Evolutionary conservation across 2,888 invertebrate species (phyloP).

Genomic region (Dryococelus australis): DNA sequence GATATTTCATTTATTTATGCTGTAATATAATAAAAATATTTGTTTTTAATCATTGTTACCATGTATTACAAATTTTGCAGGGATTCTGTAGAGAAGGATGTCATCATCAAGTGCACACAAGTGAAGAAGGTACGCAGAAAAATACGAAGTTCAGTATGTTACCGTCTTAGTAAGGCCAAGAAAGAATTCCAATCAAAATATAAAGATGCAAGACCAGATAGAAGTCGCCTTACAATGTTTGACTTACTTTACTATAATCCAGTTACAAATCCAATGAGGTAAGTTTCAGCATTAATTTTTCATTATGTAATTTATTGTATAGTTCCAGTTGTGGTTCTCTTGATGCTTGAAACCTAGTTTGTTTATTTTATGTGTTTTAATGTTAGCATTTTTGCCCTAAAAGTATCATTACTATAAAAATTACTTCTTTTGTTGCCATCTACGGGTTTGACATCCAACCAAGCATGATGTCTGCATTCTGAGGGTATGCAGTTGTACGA

Average conservation of each 20-base stretch:
- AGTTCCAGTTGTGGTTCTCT: no score
- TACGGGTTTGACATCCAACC: no score
- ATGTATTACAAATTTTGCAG: neutral
- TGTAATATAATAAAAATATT: no score
- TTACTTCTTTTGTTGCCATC: no score
- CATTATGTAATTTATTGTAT: no score
- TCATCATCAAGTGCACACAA: neutral
- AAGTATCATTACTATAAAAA: no score
- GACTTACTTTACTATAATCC: neutral
- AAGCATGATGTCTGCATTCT: no score
- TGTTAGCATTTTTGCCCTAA: no score
- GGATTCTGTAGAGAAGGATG: neutral
- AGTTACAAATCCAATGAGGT: constrained; percentile 1
- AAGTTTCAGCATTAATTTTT: neutral
- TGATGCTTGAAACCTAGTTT: no score
- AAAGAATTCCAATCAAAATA: neutral
- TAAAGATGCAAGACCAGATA: neutral
- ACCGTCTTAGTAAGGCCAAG: neutral
- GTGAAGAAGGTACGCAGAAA: neutral
- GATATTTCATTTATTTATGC: no score
- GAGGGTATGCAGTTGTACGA: no score
- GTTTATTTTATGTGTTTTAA: no score
- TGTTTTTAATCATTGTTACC: neutral
- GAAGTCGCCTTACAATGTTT: neutral
- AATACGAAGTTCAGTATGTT: neutral